Conservation (phyloP, 2,113 vertebrate genomes). For the Excalfactoria chinensis region DNA sequence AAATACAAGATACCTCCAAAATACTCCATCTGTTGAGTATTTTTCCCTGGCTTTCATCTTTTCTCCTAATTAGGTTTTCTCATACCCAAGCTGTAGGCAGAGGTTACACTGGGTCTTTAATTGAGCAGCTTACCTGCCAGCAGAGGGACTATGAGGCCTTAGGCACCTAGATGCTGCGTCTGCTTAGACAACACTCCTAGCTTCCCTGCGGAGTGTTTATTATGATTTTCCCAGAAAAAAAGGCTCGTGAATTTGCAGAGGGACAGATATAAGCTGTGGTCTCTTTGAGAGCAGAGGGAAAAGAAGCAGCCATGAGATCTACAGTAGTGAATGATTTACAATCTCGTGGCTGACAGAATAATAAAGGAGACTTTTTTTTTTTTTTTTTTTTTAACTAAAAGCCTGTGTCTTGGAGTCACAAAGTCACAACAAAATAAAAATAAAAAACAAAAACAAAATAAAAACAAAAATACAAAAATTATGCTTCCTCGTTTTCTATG, state of each 20-base stretch:
- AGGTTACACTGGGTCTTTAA: not conserved
- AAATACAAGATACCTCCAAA: not conserved
- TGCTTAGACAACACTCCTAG: not conserved
- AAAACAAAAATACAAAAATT: too few relatives aligned
- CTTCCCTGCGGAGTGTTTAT: not conserved
- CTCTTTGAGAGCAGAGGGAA: not conserved
- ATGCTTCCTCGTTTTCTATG: not conserved
- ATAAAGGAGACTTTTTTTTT: not conserved
- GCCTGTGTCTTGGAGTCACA: not conserved
- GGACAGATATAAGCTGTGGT: not conserved
- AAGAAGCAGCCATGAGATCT: not conserved
- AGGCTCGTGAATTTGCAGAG: not conserved
- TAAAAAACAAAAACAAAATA: too few relatives aligned
- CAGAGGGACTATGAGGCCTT: not conserved
- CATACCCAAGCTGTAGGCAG: not conserved
- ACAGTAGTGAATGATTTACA: not conserved
- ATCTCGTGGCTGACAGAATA: not conserved
- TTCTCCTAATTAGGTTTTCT: not conserved
- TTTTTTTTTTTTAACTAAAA: not conserved
- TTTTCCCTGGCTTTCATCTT: not conserved
- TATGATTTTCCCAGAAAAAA: not conserved
- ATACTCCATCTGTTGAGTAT: not conserved
- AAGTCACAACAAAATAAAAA: rapidly evolving
- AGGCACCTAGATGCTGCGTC: not conserved
- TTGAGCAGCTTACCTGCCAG: not conserved